Percentiles rank a stretch among this genome's conserved stretches.
Conservation (phyloP, 2,888 invertebrate species). For the Polymixis flavicincta region DNA sequence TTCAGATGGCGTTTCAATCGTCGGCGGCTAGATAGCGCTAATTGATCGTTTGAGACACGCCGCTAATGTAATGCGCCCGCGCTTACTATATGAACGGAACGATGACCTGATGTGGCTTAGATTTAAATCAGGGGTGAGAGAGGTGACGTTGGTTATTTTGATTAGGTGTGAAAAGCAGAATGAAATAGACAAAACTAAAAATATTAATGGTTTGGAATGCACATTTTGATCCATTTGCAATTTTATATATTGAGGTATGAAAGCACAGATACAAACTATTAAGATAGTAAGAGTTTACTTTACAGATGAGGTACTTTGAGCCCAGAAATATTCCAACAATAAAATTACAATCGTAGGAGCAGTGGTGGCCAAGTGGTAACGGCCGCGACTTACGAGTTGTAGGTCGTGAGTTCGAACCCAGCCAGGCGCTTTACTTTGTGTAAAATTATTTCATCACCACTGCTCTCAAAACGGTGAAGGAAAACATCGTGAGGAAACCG, state of each 20-base stretch:
- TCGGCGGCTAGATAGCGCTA: conserved; percentile 84
- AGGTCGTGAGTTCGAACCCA: too few species aligned
- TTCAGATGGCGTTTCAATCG: conserved; percentile 82
- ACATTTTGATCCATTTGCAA: background rate
- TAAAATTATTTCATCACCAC: too few species aligned
- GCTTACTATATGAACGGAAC: conserved; percentile 74
- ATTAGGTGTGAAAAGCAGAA: conserved; percentile 9
- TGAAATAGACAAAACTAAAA: background rate
- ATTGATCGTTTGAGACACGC: conserved; percentile 87
- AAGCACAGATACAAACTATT: background rate
- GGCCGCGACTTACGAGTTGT: too few species aligned
- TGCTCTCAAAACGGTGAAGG: too few species aligned
- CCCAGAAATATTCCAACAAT: background rate
- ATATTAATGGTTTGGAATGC: background rate
- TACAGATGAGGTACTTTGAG: background rate
- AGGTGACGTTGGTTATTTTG: conserved; percentile 3
- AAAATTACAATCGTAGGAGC: background rate
- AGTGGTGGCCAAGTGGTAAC: too few species aligned
- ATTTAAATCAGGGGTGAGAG: conserved; percentile 36
- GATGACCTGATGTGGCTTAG: conserved; percentile 68
- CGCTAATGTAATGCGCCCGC: conserved; percentile 87
- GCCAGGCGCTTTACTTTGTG: too few species aligned
- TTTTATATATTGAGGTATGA: background rate
- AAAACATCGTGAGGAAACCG: too few species aligned
- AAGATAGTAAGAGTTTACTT: background rate